Evolutionary conservation across 2,797 vertebrate species (phyloP).

Genomic region (Champsocephalus gunnari): DNA sequence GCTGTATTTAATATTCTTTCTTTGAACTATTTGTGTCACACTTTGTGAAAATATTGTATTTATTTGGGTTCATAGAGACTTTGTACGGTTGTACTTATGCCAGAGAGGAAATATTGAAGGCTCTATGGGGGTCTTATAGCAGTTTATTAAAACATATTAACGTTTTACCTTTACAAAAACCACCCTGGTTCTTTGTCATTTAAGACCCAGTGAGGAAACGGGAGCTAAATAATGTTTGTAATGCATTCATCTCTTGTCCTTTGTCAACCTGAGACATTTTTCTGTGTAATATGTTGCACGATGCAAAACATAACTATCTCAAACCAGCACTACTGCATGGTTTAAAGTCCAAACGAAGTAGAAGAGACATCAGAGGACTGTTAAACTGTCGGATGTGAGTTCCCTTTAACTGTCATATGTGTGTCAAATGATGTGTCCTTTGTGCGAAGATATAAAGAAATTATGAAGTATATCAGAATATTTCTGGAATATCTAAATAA

Average conservation of each 20-base stretch:
- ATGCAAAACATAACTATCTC: background rate
- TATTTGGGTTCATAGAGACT: background rate
- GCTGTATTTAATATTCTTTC: background rate
- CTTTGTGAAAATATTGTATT: constrained; percentile 7
- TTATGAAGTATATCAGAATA: constrained; percentile 57
- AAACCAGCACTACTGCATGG: background rate
- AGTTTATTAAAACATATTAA: background rate
- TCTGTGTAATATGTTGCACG: background rate
- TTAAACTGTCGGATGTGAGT: constrained; percentile 26
- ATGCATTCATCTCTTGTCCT: background rate
- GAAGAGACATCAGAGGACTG: background rate
- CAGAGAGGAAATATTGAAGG: background rate
- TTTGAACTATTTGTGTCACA: background rate
- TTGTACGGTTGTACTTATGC: background rate
- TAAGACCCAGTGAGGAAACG: background rate
- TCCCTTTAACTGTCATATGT: constrained; percentile 56
- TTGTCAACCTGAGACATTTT: background rate
- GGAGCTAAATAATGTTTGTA: background rate
- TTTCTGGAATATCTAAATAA: constrained; percentile 70
- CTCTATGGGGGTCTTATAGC: background rate
- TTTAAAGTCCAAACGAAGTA: background rate
- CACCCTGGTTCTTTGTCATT: background rate
- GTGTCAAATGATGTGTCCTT: constrained; percentile 47
- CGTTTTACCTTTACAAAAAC: background rate
- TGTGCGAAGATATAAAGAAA: constrained; percentile 48